Conservation (phyloP, 2,113 vertebrate species). For the Machaerirhynchus nigripectus region DNA sequence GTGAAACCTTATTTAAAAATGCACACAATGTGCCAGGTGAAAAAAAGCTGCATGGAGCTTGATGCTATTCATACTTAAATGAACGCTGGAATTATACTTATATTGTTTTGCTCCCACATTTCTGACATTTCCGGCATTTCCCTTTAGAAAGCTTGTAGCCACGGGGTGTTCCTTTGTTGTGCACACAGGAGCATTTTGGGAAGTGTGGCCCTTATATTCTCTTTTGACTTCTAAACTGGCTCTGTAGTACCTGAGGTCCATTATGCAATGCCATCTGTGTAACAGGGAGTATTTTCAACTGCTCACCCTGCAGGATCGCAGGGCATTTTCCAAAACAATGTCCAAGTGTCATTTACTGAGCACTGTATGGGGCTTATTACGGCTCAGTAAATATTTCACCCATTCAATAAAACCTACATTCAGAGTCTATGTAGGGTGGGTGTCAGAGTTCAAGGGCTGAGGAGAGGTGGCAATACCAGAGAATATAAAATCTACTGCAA, state of each 20-base stretch:
- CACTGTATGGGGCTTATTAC: neutral
- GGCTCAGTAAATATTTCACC: neutral
- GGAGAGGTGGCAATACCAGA: neutral
- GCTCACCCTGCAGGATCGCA: neutral
- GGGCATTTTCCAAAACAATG: neutral
- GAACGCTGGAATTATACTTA: neutral
- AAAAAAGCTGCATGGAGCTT: neutral
- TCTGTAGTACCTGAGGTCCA: neutral
- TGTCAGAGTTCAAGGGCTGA: neutral
- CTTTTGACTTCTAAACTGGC: neutral
- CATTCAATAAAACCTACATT: neutral
- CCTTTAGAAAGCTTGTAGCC: neutral
- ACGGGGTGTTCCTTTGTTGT: neutral
- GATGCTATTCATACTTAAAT: accelerated
- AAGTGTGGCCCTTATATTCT: neutral
- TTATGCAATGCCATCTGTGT: neutral
- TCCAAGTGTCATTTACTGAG: neutral
- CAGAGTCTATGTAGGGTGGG: neutral
- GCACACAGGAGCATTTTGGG: neutral
- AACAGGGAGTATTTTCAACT: neutral
- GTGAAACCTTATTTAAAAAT: neutral
- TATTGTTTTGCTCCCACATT: neutral
- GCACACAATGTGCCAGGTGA: neutral
- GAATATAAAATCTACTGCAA: neutral
- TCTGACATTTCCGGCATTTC: neutral